These are phyloP conservation scores for Cryptus viduatorius DNA, from an alignment of 2,888 invertebrate species.

Conservation along the genomic window DNA sequence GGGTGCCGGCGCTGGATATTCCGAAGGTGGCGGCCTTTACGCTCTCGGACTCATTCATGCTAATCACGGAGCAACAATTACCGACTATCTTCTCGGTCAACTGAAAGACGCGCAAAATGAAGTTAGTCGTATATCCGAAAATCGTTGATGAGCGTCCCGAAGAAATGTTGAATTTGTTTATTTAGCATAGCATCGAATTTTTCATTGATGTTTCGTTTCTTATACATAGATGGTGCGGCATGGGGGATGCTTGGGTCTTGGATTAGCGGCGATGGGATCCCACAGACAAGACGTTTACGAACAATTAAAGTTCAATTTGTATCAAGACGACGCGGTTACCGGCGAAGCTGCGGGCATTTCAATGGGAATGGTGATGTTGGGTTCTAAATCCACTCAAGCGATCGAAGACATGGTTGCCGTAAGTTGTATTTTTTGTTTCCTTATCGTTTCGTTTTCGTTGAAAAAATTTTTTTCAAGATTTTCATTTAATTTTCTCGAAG, in stretches of 20 bases:
- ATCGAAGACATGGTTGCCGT: slow-evolving; percentile 97
- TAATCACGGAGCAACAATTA: slow-evolving; percentile 98
- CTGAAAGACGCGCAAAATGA: slow-evolving; percentile 98
- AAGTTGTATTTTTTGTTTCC: slow-evolving; percentile 81
- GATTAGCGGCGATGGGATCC: slow-evolving; percentile 99
- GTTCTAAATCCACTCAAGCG: slow-evolving; percentile 95
- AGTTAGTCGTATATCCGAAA: slow-evolving; percentile 80
- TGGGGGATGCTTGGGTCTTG: slow-evolving; percentile 98
- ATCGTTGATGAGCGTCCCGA: background rate
- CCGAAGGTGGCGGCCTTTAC: slow-evolving; percentile 97
- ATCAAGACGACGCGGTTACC: slow-evolving; percentile 99
- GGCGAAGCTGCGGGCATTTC: slow-evolving; percentile 99
- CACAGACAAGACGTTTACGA: slow-evolving; percentile 98
- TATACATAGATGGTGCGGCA: slow-evolving; percentile 93
- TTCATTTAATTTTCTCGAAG: background rate
- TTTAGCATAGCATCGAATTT: slow-evolving; percentile 19
- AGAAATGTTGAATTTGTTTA: background rate
- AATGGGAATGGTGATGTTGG: slow-evolving; percentile 99
- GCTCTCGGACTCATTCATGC: slow-evolving; percentile 99
- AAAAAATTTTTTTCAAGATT: too few species aligned
- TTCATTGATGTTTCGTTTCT: slow-evolving; percentile 54
- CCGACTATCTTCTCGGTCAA: slow-evolving; percentile 97
- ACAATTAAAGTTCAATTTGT: slow-evolving; percentile 97
- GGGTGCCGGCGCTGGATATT: slow-evolving; percentile 96
- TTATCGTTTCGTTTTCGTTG: background rate